Evolutionary conservation across 2,797 vertebrate species (phyloP), one percentile per base, ranked within the genome.

Genomic region (Cygnus olor): DNA sequence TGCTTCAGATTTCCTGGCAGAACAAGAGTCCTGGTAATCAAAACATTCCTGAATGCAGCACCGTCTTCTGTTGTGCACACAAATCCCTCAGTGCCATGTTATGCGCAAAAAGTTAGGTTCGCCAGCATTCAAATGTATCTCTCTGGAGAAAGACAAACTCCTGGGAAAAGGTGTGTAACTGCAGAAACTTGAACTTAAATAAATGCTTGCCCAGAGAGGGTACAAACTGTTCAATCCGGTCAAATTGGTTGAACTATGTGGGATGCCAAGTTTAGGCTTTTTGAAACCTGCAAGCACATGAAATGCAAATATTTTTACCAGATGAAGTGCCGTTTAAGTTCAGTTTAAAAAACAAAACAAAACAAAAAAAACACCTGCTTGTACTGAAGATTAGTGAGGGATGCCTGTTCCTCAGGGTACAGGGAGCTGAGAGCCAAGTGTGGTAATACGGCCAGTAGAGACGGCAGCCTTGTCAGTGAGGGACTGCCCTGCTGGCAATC

Each of bases 1-100:
- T 88, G 66, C 30, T 94, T 95, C 58, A 60, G 21, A 73, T 86
- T 91, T 86, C 63, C 19, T 94, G 83, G 78, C 63, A 88, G 83
- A 89, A 25, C 15, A 38, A 45, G 20, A 86, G 42, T 78, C 40
- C 34, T 44, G 69, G 34, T 82, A 87, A 64, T 56, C 45, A 72
- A 69, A 80, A 42, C 63, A 19, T 88, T 88, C 49, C 79, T 7
- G 2, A 91, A 64, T 44, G 74, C 42, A 69, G 12, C 34, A 76
- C 42, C 21, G 5, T 69, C 27, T 76, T 42, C 61, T 63, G 42
- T 47, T 66, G 57, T 1, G 0, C 57, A 56, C 28, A 51, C 16
- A 42, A 77, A 72, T 86, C 3, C 17, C 32, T 34, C 45, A 44
- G 51, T 76, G 34, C 51, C 1, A 0, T 51, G 22, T 81, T 42